A percentile compares a stretch with the other conserved stretches of the same genome.
Evolutionary conservation across 2,113 vertebrate genomes (phyloP).

Genomic region (Amphilophus citrinellus): DNA sequence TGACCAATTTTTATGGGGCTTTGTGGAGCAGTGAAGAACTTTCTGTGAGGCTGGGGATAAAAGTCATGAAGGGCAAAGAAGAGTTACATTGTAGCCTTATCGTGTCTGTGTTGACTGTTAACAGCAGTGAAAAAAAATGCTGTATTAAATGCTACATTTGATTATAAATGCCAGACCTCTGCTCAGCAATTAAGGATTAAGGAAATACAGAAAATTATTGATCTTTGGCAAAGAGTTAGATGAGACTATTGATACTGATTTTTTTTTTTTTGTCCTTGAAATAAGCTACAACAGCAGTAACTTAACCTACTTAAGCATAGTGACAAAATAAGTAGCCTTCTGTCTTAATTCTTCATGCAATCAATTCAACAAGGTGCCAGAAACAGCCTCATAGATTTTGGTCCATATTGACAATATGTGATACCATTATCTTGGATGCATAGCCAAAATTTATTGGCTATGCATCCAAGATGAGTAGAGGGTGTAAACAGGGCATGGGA

Average conservation of each 20-base stretch:
- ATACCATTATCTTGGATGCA: too few relatives aligned
- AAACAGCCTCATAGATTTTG: neutral
- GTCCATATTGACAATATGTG: rapidly evolving
- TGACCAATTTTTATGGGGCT: constrained; percentile 65
- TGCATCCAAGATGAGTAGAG: too few relatives aligned
- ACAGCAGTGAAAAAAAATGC: neutral
- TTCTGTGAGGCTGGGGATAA: constrained; percentile 55
- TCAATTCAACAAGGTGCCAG: neutral
- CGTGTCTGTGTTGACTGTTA: constrained; percentile 34
- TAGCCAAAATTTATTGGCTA: too few relatives aligned
- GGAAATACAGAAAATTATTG: neutral
- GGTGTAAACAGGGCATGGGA: too few relatives aligned
- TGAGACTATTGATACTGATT: neutral
- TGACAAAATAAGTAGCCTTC: neutral
- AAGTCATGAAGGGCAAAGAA: constrained; percentile 37
- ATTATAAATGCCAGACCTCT: neutral
- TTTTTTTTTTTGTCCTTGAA: neutral
- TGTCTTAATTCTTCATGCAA: neutral
- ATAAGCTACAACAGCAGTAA: neutral
- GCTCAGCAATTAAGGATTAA: neutral
- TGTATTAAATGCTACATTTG: neutral
- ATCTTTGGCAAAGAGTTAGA: neutral
- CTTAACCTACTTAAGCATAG: neutral
- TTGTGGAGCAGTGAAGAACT: constrained; percentile 55
- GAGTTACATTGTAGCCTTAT: constrained; percentile 33